Evolutionary conservation across 2,888 invertebrate genomes (phyloP), one percentile per base, ranked within the genome.

Genomic region (Lasioglossum pauxillum): DNA sequence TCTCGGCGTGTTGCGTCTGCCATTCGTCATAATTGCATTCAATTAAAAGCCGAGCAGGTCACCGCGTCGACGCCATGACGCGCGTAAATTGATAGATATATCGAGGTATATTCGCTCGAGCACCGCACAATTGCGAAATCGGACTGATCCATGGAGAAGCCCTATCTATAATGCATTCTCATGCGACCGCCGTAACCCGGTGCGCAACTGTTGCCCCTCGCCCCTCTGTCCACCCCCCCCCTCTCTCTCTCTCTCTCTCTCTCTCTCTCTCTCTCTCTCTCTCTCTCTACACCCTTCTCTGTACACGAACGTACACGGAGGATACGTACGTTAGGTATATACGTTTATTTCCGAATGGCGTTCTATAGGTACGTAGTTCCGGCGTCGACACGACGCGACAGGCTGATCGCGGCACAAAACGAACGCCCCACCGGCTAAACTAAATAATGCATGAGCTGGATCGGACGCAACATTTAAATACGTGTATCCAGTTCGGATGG

Each of bases 401-500:
- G 89, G 83, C 91, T 88, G 92, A 92, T 90, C 91, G 91, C 85
- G 84, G 89, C 92, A 84, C 92, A 89, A 90, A 92, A 91, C 92
- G 91, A 82, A 89, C 91, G 87, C 90, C 85, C 90, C 88, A 87
- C 86, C 90, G 86, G 83, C 90, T 90, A 89, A 91, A 91, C 93
- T 93, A 93, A 93, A 93, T 93, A 93, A 93, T 93, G 93, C 93
- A 93, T 93, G 93, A 93, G 92, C 79, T 83, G 89, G 92, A 92
- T 92, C 91, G 93, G 91, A 91, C 91, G 92, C 90, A 89, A 93
- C 92, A 93, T 93, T 93, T 93, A 93, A 93, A 93, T 93, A 90
- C 91, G 91, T 89, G 90, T 91, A 90, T 85, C 80, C 86, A 88
- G 82, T 85, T 77, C 77, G 87, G 77, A 84, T 80, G 85, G 72